These are phyloP conservation scores for Casuarius casuarius DNA, from an alignment of 2,113 vertebrate genomes.

Conservation along the genomic window DNA sequence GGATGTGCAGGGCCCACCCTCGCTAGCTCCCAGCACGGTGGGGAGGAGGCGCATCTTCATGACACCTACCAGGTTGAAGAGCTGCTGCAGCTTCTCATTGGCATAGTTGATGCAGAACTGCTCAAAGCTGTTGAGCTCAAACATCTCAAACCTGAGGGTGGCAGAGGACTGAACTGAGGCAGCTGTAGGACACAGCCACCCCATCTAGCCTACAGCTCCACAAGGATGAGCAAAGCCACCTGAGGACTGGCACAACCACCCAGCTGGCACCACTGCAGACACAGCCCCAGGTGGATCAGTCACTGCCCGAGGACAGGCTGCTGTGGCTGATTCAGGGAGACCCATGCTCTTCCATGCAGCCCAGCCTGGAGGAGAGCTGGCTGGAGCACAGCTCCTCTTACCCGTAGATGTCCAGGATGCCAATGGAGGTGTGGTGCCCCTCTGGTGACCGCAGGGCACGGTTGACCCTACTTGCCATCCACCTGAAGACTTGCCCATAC, in stretches of 20 bases:
- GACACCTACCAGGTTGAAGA: constrained; percentile 82
- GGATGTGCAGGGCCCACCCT: not conserved
- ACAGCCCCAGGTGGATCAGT: not conserved
- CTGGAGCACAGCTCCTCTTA: not conserved
- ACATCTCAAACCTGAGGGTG: constrained; percentile 80
- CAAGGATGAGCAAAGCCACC: not conserved
- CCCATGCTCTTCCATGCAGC: not conserved
- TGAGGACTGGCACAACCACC: no score
- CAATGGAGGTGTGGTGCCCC: constrained; percentile 69
- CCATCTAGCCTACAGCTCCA: not conserved
- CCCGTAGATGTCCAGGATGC: constrained; percentile 84
- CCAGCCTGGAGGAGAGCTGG: not conserved
- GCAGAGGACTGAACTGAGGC: not conserved
- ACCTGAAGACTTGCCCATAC: constrained; percentile 78
- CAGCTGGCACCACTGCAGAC: not conserved
- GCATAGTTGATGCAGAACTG: constrained; percentile 92
- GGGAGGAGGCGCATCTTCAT: not conserved
- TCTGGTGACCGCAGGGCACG: constrained; percentile 66
- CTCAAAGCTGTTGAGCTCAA: constrained; percentile 86
- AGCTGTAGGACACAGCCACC: not conserved
- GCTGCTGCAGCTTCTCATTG: constrained; percentile 90
- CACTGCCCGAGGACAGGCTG: not conserved
- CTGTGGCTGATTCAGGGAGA: not conserved
- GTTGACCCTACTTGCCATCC: constrained; percentile 81
- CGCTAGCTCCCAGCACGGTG: not conserved